Percentiles rank a stretch among this genome's conserved stretches.
phyloP scores from a whole-genome alignment of 1,140 invertebrate genomes.

The Lysiphlebus fabarum region DNA sequence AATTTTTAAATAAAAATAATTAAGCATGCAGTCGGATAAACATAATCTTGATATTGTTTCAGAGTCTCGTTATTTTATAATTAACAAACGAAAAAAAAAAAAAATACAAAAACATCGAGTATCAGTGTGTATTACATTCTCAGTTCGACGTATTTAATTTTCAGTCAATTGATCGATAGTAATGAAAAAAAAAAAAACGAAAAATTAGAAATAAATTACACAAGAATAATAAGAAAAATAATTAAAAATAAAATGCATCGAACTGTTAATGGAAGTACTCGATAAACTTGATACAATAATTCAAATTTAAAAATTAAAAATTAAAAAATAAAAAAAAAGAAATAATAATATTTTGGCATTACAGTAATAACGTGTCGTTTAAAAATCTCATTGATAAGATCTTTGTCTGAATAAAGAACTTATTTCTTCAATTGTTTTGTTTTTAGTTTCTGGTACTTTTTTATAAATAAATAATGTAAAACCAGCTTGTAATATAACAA shows the following conservation, averaged over 20 bases:
- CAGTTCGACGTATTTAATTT: conserved; percentile 8
- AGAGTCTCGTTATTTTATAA: too few species aligned
- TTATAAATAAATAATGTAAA: conserved; percentile 74
- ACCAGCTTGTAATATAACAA: conserved; percentile 63
- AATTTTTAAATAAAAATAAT: conserved; percentile 2
- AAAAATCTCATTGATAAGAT: conserved; percentile 63
- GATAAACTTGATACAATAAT: background rate
- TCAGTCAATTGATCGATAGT: background rate
- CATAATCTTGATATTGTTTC: too few species aligned
- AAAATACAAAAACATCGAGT: too few species aligned
- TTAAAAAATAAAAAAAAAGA: background rate
- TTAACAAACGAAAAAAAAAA: too few species aligned
- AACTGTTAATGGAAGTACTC: conserved; percentile 12
- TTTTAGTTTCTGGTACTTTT: conserved; percentile 84
- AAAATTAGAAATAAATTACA: background rate
- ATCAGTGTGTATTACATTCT: background rate
- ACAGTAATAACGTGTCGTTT: background rate
- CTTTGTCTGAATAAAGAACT: conserved; percentile 72
- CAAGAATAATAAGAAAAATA: background rate
- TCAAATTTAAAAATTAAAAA: too few species aligned
- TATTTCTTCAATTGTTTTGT: conserved; percentile 80
- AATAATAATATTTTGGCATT: conserved; percentile 5
- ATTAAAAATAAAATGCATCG: conserved; percentile 12
- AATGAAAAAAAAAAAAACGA: background rate
- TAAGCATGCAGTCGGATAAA: too few species aligned